Percentiles rank a stretch among this genome's conserved stretches.
Evolutionary conservation across 2,888 invertebrate species (phyloP).

Genomic region (Patella depressa): DNA sequence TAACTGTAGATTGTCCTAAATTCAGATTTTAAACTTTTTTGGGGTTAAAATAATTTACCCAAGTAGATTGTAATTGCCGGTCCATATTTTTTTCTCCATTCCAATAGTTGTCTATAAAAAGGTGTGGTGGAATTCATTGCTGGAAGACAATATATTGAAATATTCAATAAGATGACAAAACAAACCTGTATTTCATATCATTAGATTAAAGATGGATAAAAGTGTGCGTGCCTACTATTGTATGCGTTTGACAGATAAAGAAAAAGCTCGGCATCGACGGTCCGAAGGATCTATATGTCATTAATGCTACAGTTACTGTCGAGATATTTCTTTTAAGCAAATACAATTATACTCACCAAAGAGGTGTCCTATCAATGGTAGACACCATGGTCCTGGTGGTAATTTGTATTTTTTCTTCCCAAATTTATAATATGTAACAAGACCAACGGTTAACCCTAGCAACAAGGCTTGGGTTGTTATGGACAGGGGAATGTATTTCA

Average conservation of each 20-base stretch:
- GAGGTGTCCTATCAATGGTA: slow-evolving; percentile 24
- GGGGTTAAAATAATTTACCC: neutral
- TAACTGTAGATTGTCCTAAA: too few relatives aligned
- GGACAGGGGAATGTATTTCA: neutral
- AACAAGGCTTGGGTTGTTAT: slow-evolving; percentile 15
- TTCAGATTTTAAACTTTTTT: too few relatives aligned
- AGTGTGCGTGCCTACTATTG: too few relatives aligned
- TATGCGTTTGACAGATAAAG: too few relatives aligned
- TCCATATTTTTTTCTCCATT: neutral
- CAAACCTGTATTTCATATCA: too few relatives aligned
- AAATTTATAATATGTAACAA: slow-evolving; percentile 6
- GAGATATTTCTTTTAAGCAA: too few relatives aligned
- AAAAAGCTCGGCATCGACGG: too few relatives aligned
- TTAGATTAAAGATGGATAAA: too few relatives aligned
- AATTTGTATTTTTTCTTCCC: slow-evolving; percentile 23
- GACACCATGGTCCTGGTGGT: slow-evolving; percentile 28
- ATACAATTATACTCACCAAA: neutral
- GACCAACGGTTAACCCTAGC: slow-evolving; percentile 18
- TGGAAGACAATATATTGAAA: too few relatives aligned
- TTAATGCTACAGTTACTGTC: too few relatives aligned
- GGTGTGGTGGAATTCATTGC: neutral
- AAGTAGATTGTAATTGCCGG: neutral
- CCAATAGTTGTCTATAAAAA: neutral
- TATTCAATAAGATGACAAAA: too few relatives aligned
- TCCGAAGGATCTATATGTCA: too few relatives aligned